These are phyloP conservation scores for Allolobophora icterica DNA, from an alignment of 2,888 invertebrate genomes.

Conservation along the genomic window DNA sequence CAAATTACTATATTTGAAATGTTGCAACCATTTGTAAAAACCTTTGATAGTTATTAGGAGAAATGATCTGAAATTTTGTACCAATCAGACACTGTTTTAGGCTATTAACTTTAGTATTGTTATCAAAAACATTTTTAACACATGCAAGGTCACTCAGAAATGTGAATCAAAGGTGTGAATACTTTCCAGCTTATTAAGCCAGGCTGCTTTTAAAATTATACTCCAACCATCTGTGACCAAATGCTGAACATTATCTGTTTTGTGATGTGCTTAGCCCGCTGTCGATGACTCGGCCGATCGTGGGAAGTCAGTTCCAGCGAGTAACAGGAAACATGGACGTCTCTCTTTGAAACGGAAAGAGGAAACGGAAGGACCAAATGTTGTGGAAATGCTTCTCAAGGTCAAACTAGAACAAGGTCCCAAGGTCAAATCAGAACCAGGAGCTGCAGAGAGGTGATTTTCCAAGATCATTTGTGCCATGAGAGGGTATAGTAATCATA, in stretches of 20 bases:
- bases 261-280: neutral
- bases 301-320: neutral
- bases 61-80: too few species aligned
- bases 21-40: neutral
- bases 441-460: neutral
- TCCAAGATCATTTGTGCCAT: neutral
- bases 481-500: too few species aligned
- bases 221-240: neutral
- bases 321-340: neutral
- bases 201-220: too few species aligned
- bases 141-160: too few species aligned
- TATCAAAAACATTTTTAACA: too few species aligned
- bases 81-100: too few species aligned
- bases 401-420: neutral
- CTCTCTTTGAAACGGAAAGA: neutral
- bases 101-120: too few species aligned
- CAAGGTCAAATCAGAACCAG: neutral
- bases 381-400: neutral
- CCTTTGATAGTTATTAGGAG: neutral
- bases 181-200: too few species aligned
- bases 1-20: neutral
- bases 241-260: neutral
- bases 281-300: neutral
- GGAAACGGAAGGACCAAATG: conserved; percentile 9
- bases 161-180: too few species aligned